These are phyloP conservation scores for Smittia sp. DNA, from an alignment of 2,888 invertebrate species.

Conservation along the genomic window DNA sequence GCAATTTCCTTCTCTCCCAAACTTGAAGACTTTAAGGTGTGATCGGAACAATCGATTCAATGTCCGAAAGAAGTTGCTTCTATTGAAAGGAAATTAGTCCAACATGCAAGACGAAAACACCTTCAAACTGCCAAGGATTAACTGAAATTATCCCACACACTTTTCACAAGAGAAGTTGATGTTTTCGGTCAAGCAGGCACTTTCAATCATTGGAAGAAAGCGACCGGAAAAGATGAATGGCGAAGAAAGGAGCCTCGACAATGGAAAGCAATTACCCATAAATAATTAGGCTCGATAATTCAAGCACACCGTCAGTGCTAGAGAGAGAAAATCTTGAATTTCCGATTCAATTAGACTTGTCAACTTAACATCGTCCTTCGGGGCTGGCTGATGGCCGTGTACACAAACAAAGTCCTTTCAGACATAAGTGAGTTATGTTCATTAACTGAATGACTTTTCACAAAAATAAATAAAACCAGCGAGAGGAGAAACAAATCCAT, in stretches of 20 bases:
- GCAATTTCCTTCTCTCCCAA: conserved; percentile 14
- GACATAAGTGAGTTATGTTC: conserved; percentile 36
- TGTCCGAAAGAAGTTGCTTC: conserved; percentile 30
- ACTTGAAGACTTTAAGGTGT: conserved; percentile 1
- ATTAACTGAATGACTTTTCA: conserved; percentile 41
- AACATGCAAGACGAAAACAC: background rate
- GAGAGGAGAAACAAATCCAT: background rate
- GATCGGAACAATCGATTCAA: conserved; percentile 32
- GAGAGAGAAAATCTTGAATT: conserved; percentile 25
- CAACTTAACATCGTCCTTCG: background rate
- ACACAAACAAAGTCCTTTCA: conserved; percentile 1
- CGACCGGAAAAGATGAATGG: conserved; percentile 7
- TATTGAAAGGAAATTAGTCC: conserved; percentile 28
- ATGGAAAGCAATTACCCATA: conserved; percentile 39
- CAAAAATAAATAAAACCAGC: conserved; percentile 18
- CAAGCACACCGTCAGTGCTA: background rate
- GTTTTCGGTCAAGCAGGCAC: conserved; percentile 32
- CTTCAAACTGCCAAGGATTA: background rate
- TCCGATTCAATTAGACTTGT: conserved; percentile 32
- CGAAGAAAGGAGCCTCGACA: background rate
- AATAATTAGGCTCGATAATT: conserved; percentile 22
- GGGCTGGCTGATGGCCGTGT: background rate
- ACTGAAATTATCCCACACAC: background rate
- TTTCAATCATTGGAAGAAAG: background rate
- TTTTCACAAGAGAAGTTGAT: conserved; percentile 14